Percentiles rank a stretch among this genome's conserved stretches.
These are phyloP conservation scores for Melipona beecheii DNA, from an alignment of 2,888 invertebrate genomes.

Conservation along the genomic window DNA sequence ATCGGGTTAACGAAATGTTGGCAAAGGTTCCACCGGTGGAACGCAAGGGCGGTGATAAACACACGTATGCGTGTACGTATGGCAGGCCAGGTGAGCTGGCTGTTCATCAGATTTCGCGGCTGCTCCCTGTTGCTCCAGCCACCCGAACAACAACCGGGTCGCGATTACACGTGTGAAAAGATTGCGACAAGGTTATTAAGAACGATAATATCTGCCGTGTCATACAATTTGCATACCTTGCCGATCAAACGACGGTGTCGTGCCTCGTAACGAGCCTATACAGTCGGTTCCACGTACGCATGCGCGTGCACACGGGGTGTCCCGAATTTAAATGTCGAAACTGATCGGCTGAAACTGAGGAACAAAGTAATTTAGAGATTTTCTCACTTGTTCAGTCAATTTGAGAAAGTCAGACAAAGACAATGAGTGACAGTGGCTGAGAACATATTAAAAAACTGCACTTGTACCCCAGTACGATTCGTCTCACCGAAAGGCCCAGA, in stretches of 20 bases:
- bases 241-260: conserved; percentile 12
- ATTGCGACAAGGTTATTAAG: conserved; percentile 54
- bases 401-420: no score
- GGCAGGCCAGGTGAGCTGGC: conserved; percentile 5
- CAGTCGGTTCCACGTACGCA: no score
- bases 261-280: neutral
- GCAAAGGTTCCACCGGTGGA: neutral
- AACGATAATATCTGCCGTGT: conserved; percentile 41
- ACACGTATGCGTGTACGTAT: no score
- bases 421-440: no score
- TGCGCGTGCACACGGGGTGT: neutral
- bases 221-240: conserved; percentile 32
- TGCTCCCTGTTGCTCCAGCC: conserved; percentile 15
- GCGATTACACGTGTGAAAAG: conserved; percentile 50
- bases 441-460: no score
- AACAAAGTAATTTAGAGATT: no score
- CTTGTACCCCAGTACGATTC: no score
- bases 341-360: no score
- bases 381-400: no score
- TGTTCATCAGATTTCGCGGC: conserved; percentile 43
- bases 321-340: no score
- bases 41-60: neutral
- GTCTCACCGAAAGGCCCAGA: no score
- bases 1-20: conserved; percentile 19
- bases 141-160: conserved; percentile 12